These are phyloP conservation scores for Ctenochaetus hawaiiensis DNA, from an alignment of 2,797 vertebrate genomes.

Conservation along the genomic window DNA sequence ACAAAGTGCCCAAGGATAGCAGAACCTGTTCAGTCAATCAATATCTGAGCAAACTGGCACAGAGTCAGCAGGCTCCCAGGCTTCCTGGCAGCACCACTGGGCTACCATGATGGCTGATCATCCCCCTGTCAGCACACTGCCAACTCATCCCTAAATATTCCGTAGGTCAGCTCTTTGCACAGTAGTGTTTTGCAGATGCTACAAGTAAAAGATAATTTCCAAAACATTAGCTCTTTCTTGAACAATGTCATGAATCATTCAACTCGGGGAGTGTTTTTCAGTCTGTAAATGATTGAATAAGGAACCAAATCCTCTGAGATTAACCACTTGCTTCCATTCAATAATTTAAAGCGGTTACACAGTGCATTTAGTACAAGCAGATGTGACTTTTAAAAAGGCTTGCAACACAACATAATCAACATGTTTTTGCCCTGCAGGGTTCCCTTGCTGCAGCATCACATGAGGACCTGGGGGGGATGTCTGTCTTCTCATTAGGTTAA, in stretches of 20 bases:
- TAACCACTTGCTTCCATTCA: not conserved
- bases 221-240: constrained; percentile 30
- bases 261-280: not conserved
- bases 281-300: not conserved
- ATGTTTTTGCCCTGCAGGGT: not conserved
- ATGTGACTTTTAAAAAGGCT: not conserved
- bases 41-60: constrained; percentile 76
- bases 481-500: constrained; percentile 46
- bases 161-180: constrained; percentile 66
- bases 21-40: constrained; percentile 81
- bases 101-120: constrained; percentile 77
- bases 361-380: not conserved
- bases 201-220: constrained; percentile 31
- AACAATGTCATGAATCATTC: constrained; percentile 14
- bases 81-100: constrained; percentile 73
- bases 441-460: constrained; percentile 1
- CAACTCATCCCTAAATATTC: constrained; percentile 73
- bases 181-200: constrained; percentile 28
- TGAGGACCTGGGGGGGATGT: not conserved
- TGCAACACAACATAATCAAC: not conserved
- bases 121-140: constrained; percentile 67
- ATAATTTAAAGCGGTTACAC: not conserved
- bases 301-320: constrained; percentile 13
- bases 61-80: constrained; percentile 64
- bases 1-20: constrained; percentile 81